Conservation (phyloP, 1,140 invertebrate species). For the Lanistes nyassanus region DNA sequence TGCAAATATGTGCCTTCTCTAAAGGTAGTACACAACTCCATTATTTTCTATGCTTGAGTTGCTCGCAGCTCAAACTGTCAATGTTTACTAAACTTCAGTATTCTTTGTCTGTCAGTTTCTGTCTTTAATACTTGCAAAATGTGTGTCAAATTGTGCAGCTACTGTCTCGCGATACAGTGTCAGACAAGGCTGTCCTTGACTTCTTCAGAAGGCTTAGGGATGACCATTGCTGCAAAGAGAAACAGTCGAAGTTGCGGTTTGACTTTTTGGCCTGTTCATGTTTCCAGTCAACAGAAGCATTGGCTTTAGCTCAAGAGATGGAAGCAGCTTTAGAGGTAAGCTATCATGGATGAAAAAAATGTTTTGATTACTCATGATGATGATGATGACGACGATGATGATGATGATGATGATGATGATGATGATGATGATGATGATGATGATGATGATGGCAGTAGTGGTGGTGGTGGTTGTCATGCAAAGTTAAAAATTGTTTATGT, state of each 20-base stretch:
- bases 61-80: too few relatives aligned
- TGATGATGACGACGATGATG: neutral
- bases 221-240: constrained; percentile 46
- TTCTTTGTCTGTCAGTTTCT: neutral
- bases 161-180: constrained; percentile 37
- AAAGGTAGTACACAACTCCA: constrained; percentile 15
- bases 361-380: neutral
- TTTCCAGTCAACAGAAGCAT: constrained; percentile 53
- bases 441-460: constrained; percentile 35
- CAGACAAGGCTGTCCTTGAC: constrained; percentile 55
- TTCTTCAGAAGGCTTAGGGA: constrained; percentile 59
- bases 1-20: too few relatives aligned
- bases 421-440: neutral
- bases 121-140: neutral
- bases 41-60: too few relatives aligned
- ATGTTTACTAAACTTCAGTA: neutral
- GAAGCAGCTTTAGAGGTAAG: constrained; percentile 55
- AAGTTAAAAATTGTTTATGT: too few relatives aligned
- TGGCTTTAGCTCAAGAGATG: constrained; percentile 53
- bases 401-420: neutral
- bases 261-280: constrained; percentile 66
- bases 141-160: neutral
- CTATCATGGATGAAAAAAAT: constrained; percentile 8
- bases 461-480: too few relatives aligned
- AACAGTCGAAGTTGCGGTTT: constrained; percentile 47